Conservation (phyloP, 2,888 invertebrate genomes). For the Notodonta ziczac region DNA sequence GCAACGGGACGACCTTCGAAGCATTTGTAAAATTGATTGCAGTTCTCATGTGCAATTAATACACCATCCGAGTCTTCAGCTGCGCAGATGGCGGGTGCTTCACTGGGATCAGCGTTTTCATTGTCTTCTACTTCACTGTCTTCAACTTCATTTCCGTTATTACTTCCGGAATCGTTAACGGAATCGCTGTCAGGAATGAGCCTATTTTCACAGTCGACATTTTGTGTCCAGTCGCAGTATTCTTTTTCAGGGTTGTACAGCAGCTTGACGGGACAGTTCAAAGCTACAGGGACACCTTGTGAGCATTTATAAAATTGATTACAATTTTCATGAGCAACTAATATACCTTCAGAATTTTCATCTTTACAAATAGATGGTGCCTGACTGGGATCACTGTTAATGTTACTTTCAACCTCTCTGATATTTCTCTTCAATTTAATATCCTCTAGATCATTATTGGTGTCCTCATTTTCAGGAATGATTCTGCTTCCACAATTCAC, state of each 20-base stretch:
- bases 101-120: constrained; percentile 21
- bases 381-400: constrained; percentile 5
- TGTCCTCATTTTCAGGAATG: constrained; percentile 15
- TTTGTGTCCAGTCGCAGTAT: constrained; percentile 14
- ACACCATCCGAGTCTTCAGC: constrained; percentile 36
- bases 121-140: background rate
- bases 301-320: constrained; percentile 35
- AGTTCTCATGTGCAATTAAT: constrained; percentile 45
- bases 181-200: constrained; percentile 8
- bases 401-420: background rate
- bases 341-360: constrained; percentile 26
- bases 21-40: constrained; percentile 48
- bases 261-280: constrained; percentile 24
- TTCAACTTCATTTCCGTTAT: background rate
- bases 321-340: constrained; percentile 38
- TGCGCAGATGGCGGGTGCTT: constrained; percentile 43
- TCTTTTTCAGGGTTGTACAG: constrained; percentile 29
- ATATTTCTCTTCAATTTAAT: background rate
- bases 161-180: background rate
- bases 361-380: constrained; percentile 10
- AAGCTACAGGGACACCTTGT: constrained; percentile 19
- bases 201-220: constrained; percentile 23
- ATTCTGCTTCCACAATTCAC: constrained; percentile 38
- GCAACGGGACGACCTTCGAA: constrained; percentile 25
- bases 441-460: background rate